These are phyloP conservation scores for Agrotis ipsilon DNA, from an alignment of 2,888 invertebrate genomes.

Conservation along the genomic window DNA sequence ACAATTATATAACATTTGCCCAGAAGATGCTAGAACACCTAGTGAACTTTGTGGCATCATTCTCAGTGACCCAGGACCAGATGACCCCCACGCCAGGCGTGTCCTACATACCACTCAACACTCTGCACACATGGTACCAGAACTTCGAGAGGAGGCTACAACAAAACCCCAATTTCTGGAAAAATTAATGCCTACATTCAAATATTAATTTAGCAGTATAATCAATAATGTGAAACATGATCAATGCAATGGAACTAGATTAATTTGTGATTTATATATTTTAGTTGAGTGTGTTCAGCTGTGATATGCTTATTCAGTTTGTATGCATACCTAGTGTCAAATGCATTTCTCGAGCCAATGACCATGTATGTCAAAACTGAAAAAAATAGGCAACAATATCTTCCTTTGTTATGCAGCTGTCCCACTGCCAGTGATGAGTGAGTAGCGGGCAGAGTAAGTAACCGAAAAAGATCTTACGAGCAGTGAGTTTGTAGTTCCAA, in stretches of 20 bases:
- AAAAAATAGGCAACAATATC: not conserved
- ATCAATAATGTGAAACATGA: slow-evolving; percentile 28
- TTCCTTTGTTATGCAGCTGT: not conserved
- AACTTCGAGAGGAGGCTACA: slow-evolving; percentile 97
- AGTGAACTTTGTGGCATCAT: slow-evolving; percentile 98
- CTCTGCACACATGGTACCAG: slow-evolving; percentile 98
- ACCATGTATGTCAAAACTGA: not conserved
- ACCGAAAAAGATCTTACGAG: too few relatives aligned
- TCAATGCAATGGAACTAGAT: slow-evolving; percentile 47
- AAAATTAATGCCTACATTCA: slow-evolving; percentile 76
- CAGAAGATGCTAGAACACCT: slow-evolving; percentile 98
- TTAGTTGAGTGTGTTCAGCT: slow-evolving; percentile 23
- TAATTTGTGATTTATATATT: slow-evolving; percentile 42
- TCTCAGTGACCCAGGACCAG: slow-evolving; percentile 95
- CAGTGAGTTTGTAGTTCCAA: too few relatives aligned
- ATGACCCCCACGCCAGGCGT: slow-evolving; percentile 95
- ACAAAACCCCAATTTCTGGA: slow-evolving; percentile 99
- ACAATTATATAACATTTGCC: slow-evolving; percentile 92
- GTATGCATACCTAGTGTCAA: slow-evolving; percentile 11
- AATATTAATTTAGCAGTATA: slow-evolving; percentile 22
- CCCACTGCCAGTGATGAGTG: too few relatives aligned
- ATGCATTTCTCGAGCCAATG: slow-evolving; percentile 7
- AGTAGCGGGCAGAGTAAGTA: too few relatives aligned
- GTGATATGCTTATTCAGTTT: slow-evolving; percentile 11
- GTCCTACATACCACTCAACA: slow-evolving; percentile 96